phyloP scores from a whole-genome alignment of 2,113 vertebrate genomes.

The Naja naja region DNA sequence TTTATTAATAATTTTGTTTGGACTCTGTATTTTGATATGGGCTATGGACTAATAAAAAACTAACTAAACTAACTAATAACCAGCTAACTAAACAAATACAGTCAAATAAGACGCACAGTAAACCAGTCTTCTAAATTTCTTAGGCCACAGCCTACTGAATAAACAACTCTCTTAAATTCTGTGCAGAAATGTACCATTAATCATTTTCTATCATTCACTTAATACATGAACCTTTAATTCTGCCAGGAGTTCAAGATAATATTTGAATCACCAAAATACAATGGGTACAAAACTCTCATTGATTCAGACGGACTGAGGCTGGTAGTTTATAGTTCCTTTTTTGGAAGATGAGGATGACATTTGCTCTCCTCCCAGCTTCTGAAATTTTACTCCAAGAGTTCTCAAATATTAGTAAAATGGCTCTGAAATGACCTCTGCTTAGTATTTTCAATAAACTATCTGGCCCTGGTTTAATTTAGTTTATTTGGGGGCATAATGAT shows the following conservation, averaged over 20 bases:
- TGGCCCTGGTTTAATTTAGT: background rate
- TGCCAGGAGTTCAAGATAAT: background rate
- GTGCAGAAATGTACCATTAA: background rate
- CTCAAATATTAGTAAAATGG: background rate
- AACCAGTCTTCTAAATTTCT: background rate
- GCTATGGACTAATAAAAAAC: too few relatives aligned
- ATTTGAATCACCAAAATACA: background rate
- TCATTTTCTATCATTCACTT: background rate
- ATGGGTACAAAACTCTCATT: background rate
- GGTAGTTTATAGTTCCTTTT: background rate
- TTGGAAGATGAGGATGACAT: background rate
- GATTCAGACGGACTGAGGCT: background rate
- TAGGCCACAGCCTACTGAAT: background rate
- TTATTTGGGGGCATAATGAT: background rate
- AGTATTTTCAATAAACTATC: background rate
- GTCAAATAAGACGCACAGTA: background rate
- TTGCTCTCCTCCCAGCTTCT: background rate
- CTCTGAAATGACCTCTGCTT: background rate
- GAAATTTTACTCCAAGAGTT: background rate
- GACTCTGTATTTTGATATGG: too few relatives aligned
- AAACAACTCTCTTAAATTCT: background rate
- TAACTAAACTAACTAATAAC: too few relatives aligned
- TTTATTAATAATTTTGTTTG: too few relatives aligned
- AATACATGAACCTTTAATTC: background rate
- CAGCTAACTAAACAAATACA: too few relatives aligned